phyloP scores from a whole-genome alignment of 2,888 invertebrate genomes.

The Willowsia nigromaculata region DNA sequence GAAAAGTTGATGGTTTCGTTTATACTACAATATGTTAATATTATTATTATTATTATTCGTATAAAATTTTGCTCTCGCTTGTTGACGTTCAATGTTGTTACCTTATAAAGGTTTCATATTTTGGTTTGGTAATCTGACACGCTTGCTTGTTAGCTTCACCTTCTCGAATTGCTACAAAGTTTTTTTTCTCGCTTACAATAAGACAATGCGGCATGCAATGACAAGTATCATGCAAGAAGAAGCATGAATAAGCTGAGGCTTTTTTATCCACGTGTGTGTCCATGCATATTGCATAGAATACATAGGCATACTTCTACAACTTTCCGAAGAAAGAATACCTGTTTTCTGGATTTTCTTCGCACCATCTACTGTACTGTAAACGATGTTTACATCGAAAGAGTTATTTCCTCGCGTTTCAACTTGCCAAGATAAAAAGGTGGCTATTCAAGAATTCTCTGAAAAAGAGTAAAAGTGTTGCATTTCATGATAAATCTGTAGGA shows the following conservation, averaged over 20 bases:
- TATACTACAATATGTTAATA: background rate
- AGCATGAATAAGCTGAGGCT: background rate
- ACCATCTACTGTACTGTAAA: background rate
- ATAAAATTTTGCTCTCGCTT: slow-evolving; percentile 6
- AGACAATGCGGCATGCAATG: background rate
- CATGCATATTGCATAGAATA: background rate
- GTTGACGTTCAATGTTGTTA: background rate
- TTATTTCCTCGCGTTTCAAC: background rate
- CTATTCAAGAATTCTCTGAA: background rate
- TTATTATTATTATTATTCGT: too few relatives aligned
- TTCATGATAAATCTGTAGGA: background rate
- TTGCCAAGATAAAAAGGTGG: background rate
- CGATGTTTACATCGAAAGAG: background rate
- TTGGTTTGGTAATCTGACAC: slow-evolving; percentile 17
- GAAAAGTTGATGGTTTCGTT: background rate
- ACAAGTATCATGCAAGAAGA: background rate
- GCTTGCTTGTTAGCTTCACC: slow-evolving; percentile 8
- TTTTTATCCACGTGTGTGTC: background rate
- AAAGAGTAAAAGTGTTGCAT: background rate
- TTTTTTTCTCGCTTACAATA: background rate
- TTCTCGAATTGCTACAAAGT: background rate
- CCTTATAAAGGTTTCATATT: slow-evolving; percentile 22
- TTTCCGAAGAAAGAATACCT: background rate
- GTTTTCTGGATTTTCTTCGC: too few relatives aligned
- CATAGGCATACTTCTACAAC: too few relatives aligned